Conservation (phyloP, 2,113 vertebrate species). For the Suricata suricatta region DNA sequence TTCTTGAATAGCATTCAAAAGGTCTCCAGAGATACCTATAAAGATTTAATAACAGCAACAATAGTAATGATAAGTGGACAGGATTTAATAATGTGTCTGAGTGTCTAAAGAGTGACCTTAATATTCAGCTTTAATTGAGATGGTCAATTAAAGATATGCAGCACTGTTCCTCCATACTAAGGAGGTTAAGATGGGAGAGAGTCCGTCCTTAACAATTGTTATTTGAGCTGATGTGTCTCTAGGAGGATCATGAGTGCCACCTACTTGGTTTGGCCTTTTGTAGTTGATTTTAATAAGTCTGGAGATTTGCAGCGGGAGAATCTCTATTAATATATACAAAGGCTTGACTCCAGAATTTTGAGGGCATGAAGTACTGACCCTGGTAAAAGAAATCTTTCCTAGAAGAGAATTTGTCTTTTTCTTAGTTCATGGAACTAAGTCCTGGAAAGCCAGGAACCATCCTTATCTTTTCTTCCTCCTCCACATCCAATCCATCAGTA, state of each 20-base stretch:
- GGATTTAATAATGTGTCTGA: conserved; percentile 57
- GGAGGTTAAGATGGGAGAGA: conserved; percentile 18
- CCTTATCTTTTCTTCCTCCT: not conserved
- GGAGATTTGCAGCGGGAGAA: conserved; percentile 27
- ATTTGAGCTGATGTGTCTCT: not conserved
- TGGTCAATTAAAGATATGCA: conserved; percentile 53
- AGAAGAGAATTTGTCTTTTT: conserved; percentile 14
- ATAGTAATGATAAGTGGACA: conserved; percentile 48
- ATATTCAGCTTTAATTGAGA: conserved; percentile 57
- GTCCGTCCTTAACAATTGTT: not conserved
- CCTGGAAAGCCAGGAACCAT: not conserved
- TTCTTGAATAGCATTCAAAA: conserved; percentile 40
- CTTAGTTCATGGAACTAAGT: not conserved
- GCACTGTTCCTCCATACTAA: not conserved
- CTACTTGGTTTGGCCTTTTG: not conserved
- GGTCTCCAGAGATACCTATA: conserved; percentile 33
- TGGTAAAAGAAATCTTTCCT: not conserved
- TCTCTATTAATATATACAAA: not conserved
- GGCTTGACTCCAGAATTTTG: not conserved
- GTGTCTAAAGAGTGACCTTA: conserved; percentile 60
- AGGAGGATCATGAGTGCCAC: not conserved
- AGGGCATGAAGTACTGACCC: not conserved
- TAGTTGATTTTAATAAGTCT: not conserved
- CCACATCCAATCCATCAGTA: not conserved
- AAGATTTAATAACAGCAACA: conserved; percentile 42